Conservation (phyloP, 2,888 invertebrate genomes). For the Heteropelma amictum region DNA sequence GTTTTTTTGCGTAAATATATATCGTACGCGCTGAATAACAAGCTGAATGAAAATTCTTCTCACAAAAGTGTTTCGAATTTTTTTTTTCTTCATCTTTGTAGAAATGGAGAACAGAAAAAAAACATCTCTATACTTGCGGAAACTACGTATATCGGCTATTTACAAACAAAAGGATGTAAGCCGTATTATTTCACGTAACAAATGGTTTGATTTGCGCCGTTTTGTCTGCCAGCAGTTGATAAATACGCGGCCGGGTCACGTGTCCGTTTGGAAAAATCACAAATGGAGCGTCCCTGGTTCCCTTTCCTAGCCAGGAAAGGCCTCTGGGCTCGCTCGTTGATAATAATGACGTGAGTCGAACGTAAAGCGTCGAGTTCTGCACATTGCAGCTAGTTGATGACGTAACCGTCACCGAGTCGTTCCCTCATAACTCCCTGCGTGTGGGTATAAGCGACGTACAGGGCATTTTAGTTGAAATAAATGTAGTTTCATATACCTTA, state of each 20-base stretch:
- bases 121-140: not conserved
- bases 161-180: not conserved
- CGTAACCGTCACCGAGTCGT: conserved; percentile 13
- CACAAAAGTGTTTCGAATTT: conserved; percentile 10
- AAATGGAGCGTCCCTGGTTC: conserved; percentile 6
- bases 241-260: conserved; percentile 1
- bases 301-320: conserved; percentile 2
- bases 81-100: conserved; percentile 6
- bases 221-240: not conserved
- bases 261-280: conserved; percentile 16
- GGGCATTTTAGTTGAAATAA: not conserved
- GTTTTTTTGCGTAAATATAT: conserved; percentile 1
- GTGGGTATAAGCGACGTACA: not conserved
- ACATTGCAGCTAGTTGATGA: conserved; percentile 43
- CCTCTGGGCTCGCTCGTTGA: conserved; percentile 36
- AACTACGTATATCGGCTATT: not conserved
- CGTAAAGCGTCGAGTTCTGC: conserved; percentile 38
- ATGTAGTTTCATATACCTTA: not conserved
- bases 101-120: not conserved
- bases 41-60: conserved; percentile 13
- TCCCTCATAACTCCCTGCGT: not conserved
- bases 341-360: conserved; percentile 41
- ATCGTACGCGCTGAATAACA: conserved; percentile 1
- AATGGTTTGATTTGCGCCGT: not conserved
- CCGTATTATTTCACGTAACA: not conserved